Base-by-base conservation (phyloP, 2,888 invertebrate genomes). In the Eupithecia centaureata region DNA sequence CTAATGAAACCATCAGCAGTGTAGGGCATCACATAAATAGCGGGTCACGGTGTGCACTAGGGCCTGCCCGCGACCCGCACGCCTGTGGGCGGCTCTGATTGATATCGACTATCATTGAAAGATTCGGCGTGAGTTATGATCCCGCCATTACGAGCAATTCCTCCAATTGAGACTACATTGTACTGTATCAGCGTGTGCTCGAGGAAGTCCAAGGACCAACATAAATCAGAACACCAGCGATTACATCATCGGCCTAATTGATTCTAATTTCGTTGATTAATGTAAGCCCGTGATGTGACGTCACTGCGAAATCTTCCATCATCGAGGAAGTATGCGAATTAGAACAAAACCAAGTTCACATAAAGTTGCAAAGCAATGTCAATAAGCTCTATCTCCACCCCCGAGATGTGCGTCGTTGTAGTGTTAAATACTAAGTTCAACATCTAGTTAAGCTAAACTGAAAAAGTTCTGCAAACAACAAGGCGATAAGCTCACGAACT, bases 131-230 rank as follows among this genome's bases (percentile, higher is more conserved):
- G 38, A n/a, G 28, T n/a, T 13, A 2, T 28, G 28, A 28, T 12
- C 22, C 28, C 28, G 13, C 27, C 8, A n/a, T 56, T 18, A 28
- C 30, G 28, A 56, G 12, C 2, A 28, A 28, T 56, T 32, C 27
- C 32, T 56, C 32, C 56, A 56, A 56, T 56, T 56, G 18, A 56
- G 32, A 56, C n/a, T 18, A 18, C 15, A 56, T 32, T 56, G 3
- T 18, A 32, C 32, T 10, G 10, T 28, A 32, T 22, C 18, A 10
- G 13, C 30, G n/a, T 18, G 2, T 32, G 22, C 30, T 18, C 12
- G 15, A 13, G 28, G 15, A 32, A 13, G 18, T 32, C 13, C 22
- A 57, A 57, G 57, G 57, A 32, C 57, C 18, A 15, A 56, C n/a
- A n/a, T 27, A 30, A 28, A 56, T n/a, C 15, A n/a, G n/a, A 56